Evolutionary conservation across 1,140 invertebrate species (phyloP), one percentile per base, ranked within the genome.

Genomic region (Daktulosphaira vitifoliae): DNA sequence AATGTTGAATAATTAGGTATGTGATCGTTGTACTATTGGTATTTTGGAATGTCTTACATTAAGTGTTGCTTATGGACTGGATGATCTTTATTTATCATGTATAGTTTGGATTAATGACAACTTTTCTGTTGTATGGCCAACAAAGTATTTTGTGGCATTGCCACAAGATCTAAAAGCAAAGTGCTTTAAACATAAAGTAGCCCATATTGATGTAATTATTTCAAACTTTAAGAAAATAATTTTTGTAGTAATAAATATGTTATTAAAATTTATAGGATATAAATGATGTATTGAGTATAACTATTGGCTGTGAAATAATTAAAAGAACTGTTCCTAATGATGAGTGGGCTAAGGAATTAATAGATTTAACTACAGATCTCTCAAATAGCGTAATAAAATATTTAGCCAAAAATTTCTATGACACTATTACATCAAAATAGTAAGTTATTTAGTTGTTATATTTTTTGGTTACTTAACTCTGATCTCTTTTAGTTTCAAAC

Each of bases 101-200:
- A 74, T 92, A 16, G 79, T 83, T 66, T 93, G 90, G 90, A 85
- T 92, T 7, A 90, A 87, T 1, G 84, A 85, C 69, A 81, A 93
- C 75, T 92, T 92, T 72, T 80, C 86, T 8, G 80, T 84, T 70
- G 85, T 93, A 25, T 94, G 90, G 90, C 85, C 89, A 0, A 90
- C 86, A 0, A 87, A 90, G 70, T 81, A 85, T 18, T 92, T 94
- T 75, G 86, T 88, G 0, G 81, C 83, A 65, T 74, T 93, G 48
- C 88, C 89, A 0, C 79, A 84, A 29, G 88, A 92, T 71, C 76
- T 93, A 0, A 78, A 89, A 66, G 85, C 90, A 38, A 86, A 89
- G 71, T 89, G 89, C 72, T 89, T 87, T 70, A 83, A 87, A 71
- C 86, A 90, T 68, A 86, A 88, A 70, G 81, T 89, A 23, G 81